These are phyloP conservation scores for Acleris emargana DNA, from an alignment of 2,888 invertebrate genomes.

Conservation along the genomic window DNA sequence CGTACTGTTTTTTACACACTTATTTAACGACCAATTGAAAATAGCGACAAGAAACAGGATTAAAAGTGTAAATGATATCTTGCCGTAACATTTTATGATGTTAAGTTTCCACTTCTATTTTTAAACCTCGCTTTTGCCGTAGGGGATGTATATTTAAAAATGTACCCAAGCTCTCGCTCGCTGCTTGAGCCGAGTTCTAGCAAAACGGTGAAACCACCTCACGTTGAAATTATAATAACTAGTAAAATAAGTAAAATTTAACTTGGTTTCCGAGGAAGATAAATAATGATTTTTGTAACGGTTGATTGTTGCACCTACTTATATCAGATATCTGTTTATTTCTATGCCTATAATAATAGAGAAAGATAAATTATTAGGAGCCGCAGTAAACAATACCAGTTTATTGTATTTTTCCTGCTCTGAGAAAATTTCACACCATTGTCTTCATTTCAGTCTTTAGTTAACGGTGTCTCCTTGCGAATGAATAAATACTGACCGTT, in stretches of 20 bases:
- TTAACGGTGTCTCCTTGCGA: conserved; percentile 12
- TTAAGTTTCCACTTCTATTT: conserved; percentile 33
- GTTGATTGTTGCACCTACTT: too few species aligned
- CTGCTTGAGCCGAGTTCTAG: conserved; percentile 17
- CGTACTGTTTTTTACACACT: too few species aligned
- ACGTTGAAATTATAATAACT: conserved; percentile 4
- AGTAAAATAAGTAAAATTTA: too few species aligned
- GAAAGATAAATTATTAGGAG: conserved; percentile 19
- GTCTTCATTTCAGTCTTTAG: conserved; percentile 8
- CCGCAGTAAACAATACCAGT: conserved; percentile 16
- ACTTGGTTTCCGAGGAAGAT: too few species aligned
- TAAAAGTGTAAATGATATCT: conserved; percentile 30
- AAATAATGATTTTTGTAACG: too few species aligned
- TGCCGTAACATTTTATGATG: conserved; percentile 28
- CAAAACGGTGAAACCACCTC: conserved; percentile 22
- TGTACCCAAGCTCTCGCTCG: conserved; percentile 5
- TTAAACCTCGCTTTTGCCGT: conserved; percentile 26
- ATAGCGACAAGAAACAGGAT: conserved; percentile 19
- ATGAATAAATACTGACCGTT: conserved; percentile 19
- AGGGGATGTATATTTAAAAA: conserved; percentile 28
- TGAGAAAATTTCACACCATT: conserved; percentile 33
- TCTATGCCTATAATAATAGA: background rate
- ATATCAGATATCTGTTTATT: too few species aligned
- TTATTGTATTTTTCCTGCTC: conserved; percentile 10
- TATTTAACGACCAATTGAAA: background rate